Conservation (phyloP, 2,888 invertebrate species). For the Nomada ferruginata region DNA sequence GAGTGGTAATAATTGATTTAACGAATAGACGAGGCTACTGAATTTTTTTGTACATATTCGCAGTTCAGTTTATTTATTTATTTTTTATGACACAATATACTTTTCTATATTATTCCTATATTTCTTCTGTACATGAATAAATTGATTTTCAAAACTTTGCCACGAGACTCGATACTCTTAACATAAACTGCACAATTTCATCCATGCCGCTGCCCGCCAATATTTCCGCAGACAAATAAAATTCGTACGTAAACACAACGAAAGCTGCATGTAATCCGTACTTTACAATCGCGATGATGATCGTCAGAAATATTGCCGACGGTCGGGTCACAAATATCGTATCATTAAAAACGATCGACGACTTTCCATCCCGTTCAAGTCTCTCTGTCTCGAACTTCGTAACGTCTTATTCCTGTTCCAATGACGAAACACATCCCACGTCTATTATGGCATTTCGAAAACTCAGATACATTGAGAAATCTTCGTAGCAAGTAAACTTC, state of each 20-base stretch:
- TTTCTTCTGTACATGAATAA: too few species aligned
- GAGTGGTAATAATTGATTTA: too few species aligned
- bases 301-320: background rate
- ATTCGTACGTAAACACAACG: too few species aligned
- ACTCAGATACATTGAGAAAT: slow-evolving; percentile 59
- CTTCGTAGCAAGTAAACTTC: slow-evolving; percentile 17
- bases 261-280: background rate
- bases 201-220: background rate
- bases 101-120: too few species aligned
- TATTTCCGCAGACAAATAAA: background rate
- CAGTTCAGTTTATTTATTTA: too few species aligned
- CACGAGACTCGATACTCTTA: too few species aligned
- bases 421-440: slow-evolving; percentile 38
- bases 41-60: too few species aligned
- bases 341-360: background rate
- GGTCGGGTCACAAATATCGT: background rate
- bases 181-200: too few species aligned
- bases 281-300: background rate
- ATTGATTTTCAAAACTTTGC: too few species aligned
- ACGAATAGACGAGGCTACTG: too few species aligned
- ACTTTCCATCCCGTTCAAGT: background rate
- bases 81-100: too few species aligned
- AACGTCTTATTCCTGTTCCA: slow-evolving; percentile 35
- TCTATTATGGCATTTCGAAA: slow-evolving; percentile 58
- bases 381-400: slow-evolving; percentile 11